Conservation (phyloP, 2,797 vertebrate genomes). For the Lepus townsendii region DNA sequence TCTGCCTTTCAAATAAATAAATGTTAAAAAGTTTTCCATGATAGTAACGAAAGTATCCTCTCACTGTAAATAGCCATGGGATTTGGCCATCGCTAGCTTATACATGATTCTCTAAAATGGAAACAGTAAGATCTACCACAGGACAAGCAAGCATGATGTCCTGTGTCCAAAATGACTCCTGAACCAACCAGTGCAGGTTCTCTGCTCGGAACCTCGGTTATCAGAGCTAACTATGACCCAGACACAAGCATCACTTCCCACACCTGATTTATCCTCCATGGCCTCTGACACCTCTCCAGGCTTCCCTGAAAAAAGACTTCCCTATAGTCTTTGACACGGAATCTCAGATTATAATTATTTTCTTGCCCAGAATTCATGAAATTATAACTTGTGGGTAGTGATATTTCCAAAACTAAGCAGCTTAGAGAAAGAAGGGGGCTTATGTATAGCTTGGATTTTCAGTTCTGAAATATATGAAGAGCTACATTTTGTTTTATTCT, state of each 20-base stretch:
- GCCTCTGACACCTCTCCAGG: not conserved
- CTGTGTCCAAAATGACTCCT: conserved; percentile 13
- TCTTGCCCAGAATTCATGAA: conserved; percentile 47
- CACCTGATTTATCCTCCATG: not conserved
- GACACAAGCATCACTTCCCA: not conserved
- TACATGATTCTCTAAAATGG: conserved; percentile 11
- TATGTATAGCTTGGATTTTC: not conserved
- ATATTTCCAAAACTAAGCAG: conserved; percentile 45
- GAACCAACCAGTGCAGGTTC: not conserved
- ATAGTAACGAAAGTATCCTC: not conserved
- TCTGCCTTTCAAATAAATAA: too few relatives aligned
- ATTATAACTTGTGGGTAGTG: not conserved
- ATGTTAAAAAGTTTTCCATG: too few relatives aligned
- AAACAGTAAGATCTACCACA: not conserved
- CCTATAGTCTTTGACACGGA: not conserved
- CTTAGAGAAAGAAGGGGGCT: not conserved
- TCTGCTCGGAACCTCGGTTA: not conserved
- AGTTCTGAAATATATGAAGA: conserved; percentile 23
- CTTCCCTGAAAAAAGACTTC: not conserved
- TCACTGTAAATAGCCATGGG: not conserved
- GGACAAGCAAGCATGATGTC: not conserved
- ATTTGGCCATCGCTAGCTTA: not conserved
- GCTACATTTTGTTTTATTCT: not conserved
- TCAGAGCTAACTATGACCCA: not conserved
- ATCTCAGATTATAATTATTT: conserved; percentile 40